Evolutionary conservation across 2,888 invertebrate genomes (phyloP).

Genomic region (Rotaria macrura): DNA sequence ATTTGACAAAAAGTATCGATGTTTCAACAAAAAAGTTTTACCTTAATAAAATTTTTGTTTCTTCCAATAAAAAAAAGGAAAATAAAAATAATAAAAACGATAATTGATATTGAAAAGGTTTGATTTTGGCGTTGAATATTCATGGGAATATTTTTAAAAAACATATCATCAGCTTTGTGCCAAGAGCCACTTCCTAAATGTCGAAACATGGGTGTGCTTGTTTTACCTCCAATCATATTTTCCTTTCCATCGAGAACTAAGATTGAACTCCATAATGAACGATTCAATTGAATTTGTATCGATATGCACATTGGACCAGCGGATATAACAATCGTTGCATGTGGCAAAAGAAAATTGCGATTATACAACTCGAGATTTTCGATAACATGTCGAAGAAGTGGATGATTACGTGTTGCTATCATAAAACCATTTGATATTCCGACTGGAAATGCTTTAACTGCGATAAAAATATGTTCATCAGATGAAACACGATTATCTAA

Average conservation of each 20-base stretch:
- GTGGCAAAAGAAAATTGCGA: neutral
- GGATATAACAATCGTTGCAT: neutral
- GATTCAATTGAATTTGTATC: neutral
- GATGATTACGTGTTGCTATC: neutral
- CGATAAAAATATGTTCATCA: neutral
- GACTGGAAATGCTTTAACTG: neutral
- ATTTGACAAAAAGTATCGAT: too few species aligned
- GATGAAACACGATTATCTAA: neutral
- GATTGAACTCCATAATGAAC: constrained; percentile 3
- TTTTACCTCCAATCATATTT: constrained; percentile 3
- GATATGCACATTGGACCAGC: neutral
- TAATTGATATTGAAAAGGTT: neutral
- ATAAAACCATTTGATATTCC: constrained; percentile 15
- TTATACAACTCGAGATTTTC: neutral
- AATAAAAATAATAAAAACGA: neutral
- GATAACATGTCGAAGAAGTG: neutral
- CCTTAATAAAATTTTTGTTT: neutral
- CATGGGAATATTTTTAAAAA: neutral
- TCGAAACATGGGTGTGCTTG: neutral
- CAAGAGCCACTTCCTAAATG: neutral
- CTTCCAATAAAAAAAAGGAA: neutral
- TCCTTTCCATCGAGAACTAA: neutral
- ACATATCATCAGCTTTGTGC: neutral
- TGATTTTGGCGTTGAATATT: neutral
- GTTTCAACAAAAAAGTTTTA: neutral